Evolutionary conservation across 2,113 vertebrate genomes (phyloP).

Genomic region (Rattus rattus): DNA sequence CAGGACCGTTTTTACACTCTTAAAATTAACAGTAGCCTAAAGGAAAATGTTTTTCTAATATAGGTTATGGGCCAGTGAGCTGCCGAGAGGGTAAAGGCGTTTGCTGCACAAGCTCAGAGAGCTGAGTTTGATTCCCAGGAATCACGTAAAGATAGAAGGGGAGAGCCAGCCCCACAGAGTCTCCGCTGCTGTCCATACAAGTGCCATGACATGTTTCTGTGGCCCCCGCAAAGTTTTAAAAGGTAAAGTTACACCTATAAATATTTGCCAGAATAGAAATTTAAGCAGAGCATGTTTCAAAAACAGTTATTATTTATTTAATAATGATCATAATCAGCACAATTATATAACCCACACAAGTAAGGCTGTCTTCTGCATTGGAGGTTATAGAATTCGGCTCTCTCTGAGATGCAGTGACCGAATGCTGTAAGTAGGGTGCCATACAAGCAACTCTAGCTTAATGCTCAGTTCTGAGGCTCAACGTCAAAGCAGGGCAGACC

Average conservation of each 20-base stretch:
- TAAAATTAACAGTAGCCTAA: constrained; percentile 23
- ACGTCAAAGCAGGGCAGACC: neutral
- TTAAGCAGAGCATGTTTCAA: constrained; percentile 40
- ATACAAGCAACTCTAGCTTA: neutral
- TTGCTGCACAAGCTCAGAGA: neutral
- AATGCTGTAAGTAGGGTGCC: neutral
- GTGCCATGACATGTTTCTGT: neutral
- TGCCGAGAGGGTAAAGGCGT: neutral
- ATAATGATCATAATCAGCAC: constrained; percentile 21
- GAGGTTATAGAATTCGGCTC: neutral
- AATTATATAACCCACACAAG: neutral
- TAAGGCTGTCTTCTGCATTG: neutral
- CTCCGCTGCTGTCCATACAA: neutral
- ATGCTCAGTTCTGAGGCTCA: neutral
- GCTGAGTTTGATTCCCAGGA: neutral
- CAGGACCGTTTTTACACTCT: constrained; percentile 16
- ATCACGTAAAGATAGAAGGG: neutral
- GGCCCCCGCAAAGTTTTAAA: neutral
- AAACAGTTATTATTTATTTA: constrained; percentile 34
- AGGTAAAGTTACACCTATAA: neutral
- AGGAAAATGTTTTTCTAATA: neutral
- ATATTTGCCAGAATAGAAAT: constrained; percentile 25
- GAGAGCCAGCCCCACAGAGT: neutral
- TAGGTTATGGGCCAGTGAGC: neutral
- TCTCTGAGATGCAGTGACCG: neutral